A percentile compares a stretch with the other conserved stretches of the same genome.
phyloP scores from a whole-genome alignment of 2,797 vertebrate genomes.

The Gastrophryne carolinensis region DNA sequence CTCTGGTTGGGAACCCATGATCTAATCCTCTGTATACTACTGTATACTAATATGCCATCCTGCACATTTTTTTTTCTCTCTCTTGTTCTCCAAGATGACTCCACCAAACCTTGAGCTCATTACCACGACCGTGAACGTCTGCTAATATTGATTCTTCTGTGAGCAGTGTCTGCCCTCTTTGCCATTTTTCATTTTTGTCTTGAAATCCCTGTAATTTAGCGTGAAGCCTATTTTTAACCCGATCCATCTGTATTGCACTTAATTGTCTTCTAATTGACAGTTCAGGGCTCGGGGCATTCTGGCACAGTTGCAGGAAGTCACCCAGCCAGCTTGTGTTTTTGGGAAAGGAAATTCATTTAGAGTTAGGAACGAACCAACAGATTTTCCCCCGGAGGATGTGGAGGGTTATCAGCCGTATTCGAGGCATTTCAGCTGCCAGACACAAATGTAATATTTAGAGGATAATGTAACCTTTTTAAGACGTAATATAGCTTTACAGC shows the following conservation, averaged over 20 bases:
- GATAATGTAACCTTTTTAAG: background rate
- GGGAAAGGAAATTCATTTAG: background rate
- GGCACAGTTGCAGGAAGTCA: background rate
- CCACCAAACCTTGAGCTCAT: background rate
- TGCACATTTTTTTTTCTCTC: too few relatives aligned
- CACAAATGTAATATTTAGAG: background rate
- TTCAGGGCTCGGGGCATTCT: background rate
- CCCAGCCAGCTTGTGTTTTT: background rate
- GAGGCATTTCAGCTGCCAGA: background rate
- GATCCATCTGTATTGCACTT: background rate
- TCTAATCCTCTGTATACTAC: too few relatives aligned
- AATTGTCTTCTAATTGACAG: constrained; percentile 25
- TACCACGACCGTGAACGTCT: background rate
- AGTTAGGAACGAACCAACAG: background rate
- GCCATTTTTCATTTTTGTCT: background rate
- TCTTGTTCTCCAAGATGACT: too few relatives aligned
- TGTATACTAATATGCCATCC: too few relatives aligned
- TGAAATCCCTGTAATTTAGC: constrained; percentile 15
- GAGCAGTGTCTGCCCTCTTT: background rate
- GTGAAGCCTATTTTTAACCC: constrained; percentile 10
- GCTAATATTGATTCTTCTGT: background rate
- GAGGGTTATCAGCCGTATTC: background rate
- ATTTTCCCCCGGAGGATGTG: background rate
- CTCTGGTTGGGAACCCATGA: too few relatives aligned
- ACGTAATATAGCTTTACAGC: background rate